Evolutionary conservation across 2,888 invertebrate species (phyloP), one percentile per base, ranked within the genome.

Genomic region (Lypha dubia): DNA sequence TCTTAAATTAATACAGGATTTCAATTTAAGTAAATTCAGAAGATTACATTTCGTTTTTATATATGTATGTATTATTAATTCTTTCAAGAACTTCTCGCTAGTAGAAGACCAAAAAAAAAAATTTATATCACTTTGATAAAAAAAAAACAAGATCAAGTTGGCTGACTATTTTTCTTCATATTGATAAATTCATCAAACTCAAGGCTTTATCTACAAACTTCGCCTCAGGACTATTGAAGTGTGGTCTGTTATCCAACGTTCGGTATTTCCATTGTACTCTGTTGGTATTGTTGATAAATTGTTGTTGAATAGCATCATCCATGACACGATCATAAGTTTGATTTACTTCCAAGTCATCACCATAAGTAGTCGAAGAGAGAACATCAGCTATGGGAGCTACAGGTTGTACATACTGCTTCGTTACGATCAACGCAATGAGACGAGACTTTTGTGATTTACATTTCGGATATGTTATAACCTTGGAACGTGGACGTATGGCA

Each of bases 161-260:
- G 58, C 71, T 65, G 65, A 71, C 0, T 11, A 1, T 0, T 5
- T 15, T 22, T 11, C 11, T 5, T 35, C 9, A 22, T 22, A 11
- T 56, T 74, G 1, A 91, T 85, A 91, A 87, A 24, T 89, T 89
- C 49, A 91, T 77, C 41, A 88, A 89, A 41, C 90, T 87, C 86
- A 91, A 74, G 4, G 90, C 91, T 62, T 89, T 90, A 81, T 89
- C 88, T 7, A 91, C 82, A 71, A 90, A 90, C 9, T 88, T 86
- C 22, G 88, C 86, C 28, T 89, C 88, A 4, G 86, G 46, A 0
- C 28, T 35, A 1, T 6, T 20, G 3, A 32, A 17, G n/a, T 44
- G 11, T 2, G 46, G 28, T 22, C 22, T 38, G n/a, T 68, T 83
- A 24, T 56, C 60, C 6, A 28, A 28, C 0, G 32, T 3, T 0